These are phyloP conservation scores for Halichoeres trimaculatus DNA, from an alignment of 2,113 vertebrate species.

Conservation along the genomic window DNA sequence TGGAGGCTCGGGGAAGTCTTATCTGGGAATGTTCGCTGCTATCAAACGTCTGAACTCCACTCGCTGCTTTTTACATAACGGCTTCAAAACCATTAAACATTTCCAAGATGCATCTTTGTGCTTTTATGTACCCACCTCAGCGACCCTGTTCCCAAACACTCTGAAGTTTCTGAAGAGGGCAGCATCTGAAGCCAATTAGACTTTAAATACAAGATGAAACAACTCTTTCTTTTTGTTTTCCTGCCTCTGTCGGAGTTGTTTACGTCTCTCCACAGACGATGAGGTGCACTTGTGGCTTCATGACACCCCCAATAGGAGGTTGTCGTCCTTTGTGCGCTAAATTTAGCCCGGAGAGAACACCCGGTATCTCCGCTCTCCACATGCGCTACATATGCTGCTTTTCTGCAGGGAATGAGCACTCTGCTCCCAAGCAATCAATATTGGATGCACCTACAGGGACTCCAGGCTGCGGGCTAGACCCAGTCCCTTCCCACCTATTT, in stretches of 20 bases:
- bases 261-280: slow-evolving; percentile 6
- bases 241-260: slow-evolving; percentile 20
- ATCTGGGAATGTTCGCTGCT: slow-evolving; percentile 19
- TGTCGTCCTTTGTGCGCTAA: slow-evolving; percentile 63
- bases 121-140: slow-evolving; percentile 42
- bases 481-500: slow-evolving; percentile 75
- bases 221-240: neutral
- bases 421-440: slow-evolving; percentile 78
- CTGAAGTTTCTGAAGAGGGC: slow-evolving; percentile 21
- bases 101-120: slow-evolving; percentile 10
- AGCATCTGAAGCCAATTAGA: slow-evolving; percentile 46
- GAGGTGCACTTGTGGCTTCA: slow-evolving; percentile 16
- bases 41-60: slow-evolving; percentile 41
- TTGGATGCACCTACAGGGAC: slow-evolving; percentile 81
- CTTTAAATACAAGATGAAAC: slow-evolving; percentile 41
- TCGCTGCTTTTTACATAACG: slow-evolving; percentile 37
- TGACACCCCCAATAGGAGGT: slow-evolving; percentile 41
- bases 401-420: slow-evolving; percentile 60
- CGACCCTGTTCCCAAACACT: slow-evolving; percentile 14
- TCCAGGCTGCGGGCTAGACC: slow-evolving; percentile 71
- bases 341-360: slow-evolving; percentile 68
- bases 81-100: slow-evolving; percentile 23
- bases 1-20: slow-evolving; percentile 35
- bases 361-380: slow-evolving; percentile 46
- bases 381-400: slow-evolving; percentile 46